Evolutionary conservation across 35 echinoderm and acorn worm species (phyloP).

Genomic region (Acanthaster planci): DNA sequence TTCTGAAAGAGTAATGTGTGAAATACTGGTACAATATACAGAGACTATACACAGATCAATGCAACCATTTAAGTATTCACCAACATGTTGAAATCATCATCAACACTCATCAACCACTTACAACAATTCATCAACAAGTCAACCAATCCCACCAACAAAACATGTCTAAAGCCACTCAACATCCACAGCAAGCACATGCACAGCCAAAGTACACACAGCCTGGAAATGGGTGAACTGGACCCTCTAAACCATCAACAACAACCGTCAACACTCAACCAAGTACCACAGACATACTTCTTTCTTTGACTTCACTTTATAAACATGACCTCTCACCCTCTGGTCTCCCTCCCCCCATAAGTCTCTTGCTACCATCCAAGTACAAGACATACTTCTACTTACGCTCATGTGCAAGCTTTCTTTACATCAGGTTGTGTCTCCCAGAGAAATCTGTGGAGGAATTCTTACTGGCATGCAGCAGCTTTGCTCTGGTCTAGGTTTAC

Average conservation of each 20-base stretch:
- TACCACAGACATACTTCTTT: constrained; percentile 26
- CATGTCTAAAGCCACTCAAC: background rate
- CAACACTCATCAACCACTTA: constrained; percentile 18
- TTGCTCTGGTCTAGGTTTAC: background rate
- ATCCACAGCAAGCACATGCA: background rate
- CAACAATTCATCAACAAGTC: background rate
- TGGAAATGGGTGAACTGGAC: background rate
- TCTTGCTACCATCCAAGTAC: no score
- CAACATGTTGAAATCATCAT: background rate
- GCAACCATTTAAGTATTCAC: no score
- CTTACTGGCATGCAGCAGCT: background rate
- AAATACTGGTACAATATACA: no score
- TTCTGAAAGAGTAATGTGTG: no score
- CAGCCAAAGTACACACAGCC: background rate
- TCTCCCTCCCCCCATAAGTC: background rate
- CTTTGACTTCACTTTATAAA: constrained; percentile 21
- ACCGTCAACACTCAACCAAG: constrained; percentile 15
- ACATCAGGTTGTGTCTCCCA: background rate
- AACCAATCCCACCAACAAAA: background rate
- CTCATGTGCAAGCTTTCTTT: no score
- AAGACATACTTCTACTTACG: no score
- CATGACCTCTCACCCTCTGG: background rate
- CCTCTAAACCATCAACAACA: constrained; percentile 8
- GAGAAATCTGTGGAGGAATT: background rate
- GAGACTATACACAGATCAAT: no score